Conservation (phyloP, 2,113 vertebrate genomes). For the Columbina picui region DNA sequence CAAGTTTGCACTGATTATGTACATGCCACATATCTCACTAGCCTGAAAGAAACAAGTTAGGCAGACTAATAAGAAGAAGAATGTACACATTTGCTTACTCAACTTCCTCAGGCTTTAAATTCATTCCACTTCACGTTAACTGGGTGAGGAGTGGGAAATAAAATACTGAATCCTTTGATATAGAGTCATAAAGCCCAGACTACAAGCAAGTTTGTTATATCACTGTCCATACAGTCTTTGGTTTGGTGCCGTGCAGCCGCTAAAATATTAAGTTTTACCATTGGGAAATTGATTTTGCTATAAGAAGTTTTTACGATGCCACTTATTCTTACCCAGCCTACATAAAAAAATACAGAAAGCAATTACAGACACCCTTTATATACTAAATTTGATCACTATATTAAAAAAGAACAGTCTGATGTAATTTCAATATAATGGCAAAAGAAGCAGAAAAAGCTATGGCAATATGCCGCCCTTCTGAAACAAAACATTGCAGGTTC, state of each 20-base stretch:
- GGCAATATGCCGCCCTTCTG: slow-evolving; percentile 29
- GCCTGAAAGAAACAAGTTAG: background rate
- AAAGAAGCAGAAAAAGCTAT: slow-evolving; percentile 37
- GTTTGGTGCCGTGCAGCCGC: slow-evolving; percentile 32
- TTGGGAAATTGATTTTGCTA: slow-evolving; percentile 71
- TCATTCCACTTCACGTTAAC: slow-evolving; percentile 26
- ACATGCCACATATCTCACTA: background rate
- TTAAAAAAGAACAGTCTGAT: slow-evolving; percentile 65
- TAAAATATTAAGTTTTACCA: slow-evolving; percentile 70
- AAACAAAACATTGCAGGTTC: slow-evolving; percentile 41
- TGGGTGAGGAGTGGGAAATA: background rate
- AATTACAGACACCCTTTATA: slow-evolving; percentile 61
- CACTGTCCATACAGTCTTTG: background rate
- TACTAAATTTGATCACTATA: slow-evolving; percentile 70
- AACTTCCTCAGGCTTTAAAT: slow-evolving; percentile 24
- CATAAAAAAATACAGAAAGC: slow-evolving; percentile 52
- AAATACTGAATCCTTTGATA: slow-evolving; percentile 12
- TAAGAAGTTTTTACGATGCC: slow-evolving; percentile 67
- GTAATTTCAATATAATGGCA: slow-evolving; percentile 62
- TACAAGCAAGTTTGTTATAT: slow-evolving; percentile 18
- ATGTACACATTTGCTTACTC: background rate
- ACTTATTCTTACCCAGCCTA: slow-evolving; percentile 71
- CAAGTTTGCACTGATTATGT: background rate
- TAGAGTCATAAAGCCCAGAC: background rate
- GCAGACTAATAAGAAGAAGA: background rate